Conservation (phyloP, 2,888 invertebrate species). For the Cylindroiulus punctatus region DNA sequence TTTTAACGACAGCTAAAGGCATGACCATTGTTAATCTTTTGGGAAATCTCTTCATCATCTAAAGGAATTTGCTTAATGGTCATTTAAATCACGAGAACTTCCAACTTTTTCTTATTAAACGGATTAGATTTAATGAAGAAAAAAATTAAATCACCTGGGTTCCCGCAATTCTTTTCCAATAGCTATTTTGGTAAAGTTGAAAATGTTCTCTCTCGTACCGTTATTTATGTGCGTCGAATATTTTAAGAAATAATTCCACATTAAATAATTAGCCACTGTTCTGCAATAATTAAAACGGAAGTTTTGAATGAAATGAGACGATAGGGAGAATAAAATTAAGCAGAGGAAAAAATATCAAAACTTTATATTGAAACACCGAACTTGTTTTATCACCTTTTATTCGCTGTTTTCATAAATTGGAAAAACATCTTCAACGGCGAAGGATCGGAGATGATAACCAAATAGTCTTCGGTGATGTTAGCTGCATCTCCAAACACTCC, state of each 20-base stretch:
- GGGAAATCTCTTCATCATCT: too few species aligned
- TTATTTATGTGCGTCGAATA: constrained; percentile 54
- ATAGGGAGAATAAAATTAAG: not conserved
- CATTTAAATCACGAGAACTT: too few species aligned
- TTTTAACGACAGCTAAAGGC: too few species aligned
- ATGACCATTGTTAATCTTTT: too few species aligned
- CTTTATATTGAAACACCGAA: not conserved
- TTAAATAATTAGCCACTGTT: constrained; percentile 56
- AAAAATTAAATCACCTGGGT: constrained; percentile 53
- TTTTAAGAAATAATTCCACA: constrained; percentile 54
- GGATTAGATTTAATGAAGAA: not conserved
- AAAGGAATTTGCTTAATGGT: too few species aligned
- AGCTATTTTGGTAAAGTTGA: constrained; percentile 53
- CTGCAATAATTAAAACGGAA: constrained; percentile 27
- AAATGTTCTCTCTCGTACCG: constrained; percentile 47
- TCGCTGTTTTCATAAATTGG: constrained; percentile 17
- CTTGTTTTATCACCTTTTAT: constrained; percentile 52
- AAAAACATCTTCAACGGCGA: not conserved
- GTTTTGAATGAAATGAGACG: not conserved
- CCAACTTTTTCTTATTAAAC: not conserved
- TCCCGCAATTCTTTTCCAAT: constrained; percentile 44
- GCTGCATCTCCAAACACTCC: constrained; percentile 42
- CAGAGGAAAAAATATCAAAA: not conserved
- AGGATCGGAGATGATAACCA: constrained; percentile 47
- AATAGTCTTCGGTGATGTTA: constrained; percentile 51